These are phyloP conservation scores for Agriotes lineatus DNA, from an alignment of 2,888 invertebrate genomes.

Conservation along the genomic window DNA sequence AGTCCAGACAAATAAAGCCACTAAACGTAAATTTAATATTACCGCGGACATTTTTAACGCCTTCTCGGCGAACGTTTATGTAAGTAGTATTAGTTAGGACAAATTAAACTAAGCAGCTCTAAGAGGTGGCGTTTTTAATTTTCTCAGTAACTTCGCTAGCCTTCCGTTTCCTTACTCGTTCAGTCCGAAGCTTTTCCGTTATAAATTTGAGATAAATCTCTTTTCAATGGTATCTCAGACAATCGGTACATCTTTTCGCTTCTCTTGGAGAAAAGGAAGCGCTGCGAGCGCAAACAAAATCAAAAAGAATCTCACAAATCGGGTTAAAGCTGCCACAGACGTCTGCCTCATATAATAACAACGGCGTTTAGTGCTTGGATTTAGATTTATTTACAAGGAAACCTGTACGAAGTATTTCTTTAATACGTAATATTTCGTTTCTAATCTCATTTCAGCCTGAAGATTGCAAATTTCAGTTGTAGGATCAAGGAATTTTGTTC, in stretches of 20 bases:
- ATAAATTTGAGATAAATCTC: constrained; percentile 19
- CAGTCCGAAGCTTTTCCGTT: neutral
- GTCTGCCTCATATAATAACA: constrained; percentile 15
- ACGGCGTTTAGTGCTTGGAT: constrained; percentile 9
- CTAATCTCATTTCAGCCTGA: no score
- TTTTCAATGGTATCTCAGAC: constrained; percentile 12
- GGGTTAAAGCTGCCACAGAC: constrained; percentile 13
- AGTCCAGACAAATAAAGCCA: neutral
- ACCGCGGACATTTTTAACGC: no score
- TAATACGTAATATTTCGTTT: no score
- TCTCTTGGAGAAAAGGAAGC: neutral
- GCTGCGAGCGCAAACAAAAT: constrained; percentile 10
- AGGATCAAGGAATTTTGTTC: no score
- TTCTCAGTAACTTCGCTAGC: neutral
- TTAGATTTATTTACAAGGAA: constrained; percentile 22
- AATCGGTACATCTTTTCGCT: constrained; percentile 13
- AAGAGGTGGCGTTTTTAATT: no score
- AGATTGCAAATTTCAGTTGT: no score
- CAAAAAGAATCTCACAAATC: constrained; percentile 25
- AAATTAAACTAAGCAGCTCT: no score
- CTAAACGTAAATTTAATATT: no score
- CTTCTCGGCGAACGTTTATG: no score
- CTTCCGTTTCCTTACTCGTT: neutral
- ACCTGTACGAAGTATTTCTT: no score
- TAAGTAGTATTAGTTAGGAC: no score